These are phyloP conservation scores for Caenorhabditis brenneri DNA, from an alignment of 1,140 invertebrate species.

Conservation along the genomic window DNA sequence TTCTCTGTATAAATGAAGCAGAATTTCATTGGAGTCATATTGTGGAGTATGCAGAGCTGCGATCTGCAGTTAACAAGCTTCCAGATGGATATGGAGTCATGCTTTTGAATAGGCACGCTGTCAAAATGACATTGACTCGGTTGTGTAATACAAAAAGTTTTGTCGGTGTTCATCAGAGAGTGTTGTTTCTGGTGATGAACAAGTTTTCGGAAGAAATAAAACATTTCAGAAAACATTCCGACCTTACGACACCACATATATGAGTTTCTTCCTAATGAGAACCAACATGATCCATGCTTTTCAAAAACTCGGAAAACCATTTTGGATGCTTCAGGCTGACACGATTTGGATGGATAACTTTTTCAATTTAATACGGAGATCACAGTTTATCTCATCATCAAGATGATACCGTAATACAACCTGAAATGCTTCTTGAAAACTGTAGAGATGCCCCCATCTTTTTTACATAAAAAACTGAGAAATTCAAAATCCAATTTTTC, in stretches of 20 bases:
- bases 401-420: too few species aligned
- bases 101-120: conserved; percentile 56
- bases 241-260: conserved; percentile 57
- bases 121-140: conserved; percentile 60
- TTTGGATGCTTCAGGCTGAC: conserved; percentile 62
- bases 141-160: conserved; percentile 54
- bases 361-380: not conserved
- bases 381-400: too few species aligned
- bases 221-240: conserved; percentile 58
- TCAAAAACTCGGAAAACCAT: conserved; percentile 50
- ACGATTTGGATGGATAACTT: conserved; percentile 56
- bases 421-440: conserved; percentile 47
- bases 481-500: too few species aligned
- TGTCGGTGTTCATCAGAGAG: conserved; percentile 50
- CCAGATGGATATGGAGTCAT: conserved; percentile 54
- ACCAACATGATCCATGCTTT: conserved; percentile 59
- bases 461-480: too few species aligned
- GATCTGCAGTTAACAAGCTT: conserved; percentile 30
- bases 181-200: conserved; percentile 58
- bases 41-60: conserved; percentile 28
- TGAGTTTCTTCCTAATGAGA: conserved; percentile 60
- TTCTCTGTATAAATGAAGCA: conserved; percentile 24
- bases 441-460: too few species aligned
- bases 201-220: conserved; percentile 48
- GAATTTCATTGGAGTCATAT: conserved; percentile 27